Evolutionary conservation across 2,797 vertebrate species (phyloP), one percentile per base, ranked within the genome.

Genomic region (Chrosomus eos): DNA sequence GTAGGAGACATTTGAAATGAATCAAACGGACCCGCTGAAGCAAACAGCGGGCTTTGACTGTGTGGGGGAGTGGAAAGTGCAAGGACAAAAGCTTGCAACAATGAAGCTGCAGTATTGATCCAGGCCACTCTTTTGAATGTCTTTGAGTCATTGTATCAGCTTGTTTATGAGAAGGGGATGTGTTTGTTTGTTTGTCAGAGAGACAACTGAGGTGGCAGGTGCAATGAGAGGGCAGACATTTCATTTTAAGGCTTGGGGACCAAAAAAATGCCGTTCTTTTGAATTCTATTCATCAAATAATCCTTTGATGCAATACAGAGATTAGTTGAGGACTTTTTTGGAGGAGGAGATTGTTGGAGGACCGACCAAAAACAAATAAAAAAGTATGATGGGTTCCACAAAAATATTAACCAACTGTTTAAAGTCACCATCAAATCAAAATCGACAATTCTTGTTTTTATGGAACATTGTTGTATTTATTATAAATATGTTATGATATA

Each of bases 111-210:
- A 28, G 8, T 79, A 84, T 79, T 62, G 75, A 78, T 71, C 38
- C 53, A 26, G 74, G 5, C 21, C 26, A 60, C 10, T 84, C 26
- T 84, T 71, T 23, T 68, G 33, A 55, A 53, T 58, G 70, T 16
- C 7, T 55, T 64, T 28, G 53, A 83, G 58, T 58, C 18, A 77
- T 53, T 71, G 51, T 84, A 60, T 71, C n/a, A 78, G 28, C 48
- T 71, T 28, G n/a, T 71, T 60, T 77, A 38, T 67, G 18, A n/a
- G 53, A 58, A 45, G 51, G 45, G 18, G 26, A 53, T 78, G 58
- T 28, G 31, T 36, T 77, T 51, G 13, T 77, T 71, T 45, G 58
- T 45, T 21, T 79, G 77, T 66, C 7, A 48, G 40, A 72, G 38
- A 28, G 38, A 71, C 19, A 74, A 23, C 48, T 13, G 14, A 78